Percentiles rank a stretch among this genome's conserved stretches.
phyloP scores from a whole-genome alignment of 2,113 vertebrate species.

The Zosterops borbonicus region DNA sequence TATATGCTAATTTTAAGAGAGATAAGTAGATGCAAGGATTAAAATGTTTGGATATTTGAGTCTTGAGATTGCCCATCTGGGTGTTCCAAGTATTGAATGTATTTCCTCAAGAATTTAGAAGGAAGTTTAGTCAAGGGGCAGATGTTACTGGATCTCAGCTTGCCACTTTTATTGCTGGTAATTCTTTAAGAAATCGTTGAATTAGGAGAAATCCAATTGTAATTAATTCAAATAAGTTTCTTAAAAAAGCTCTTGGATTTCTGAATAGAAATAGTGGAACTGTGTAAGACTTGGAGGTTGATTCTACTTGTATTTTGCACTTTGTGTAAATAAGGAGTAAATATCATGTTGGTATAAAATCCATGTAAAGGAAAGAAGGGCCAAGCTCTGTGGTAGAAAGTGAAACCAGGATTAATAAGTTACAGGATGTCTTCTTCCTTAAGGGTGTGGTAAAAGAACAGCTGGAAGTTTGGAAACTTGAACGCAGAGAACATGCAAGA shows the following conservation, averaged over 20 bases:
- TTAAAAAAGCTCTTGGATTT: background rate
- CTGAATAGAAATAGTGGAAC: background rate
- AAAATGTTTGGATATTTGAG: background rate
- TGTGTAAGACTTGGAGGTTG: background rate
- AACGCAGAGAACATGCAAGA: background rate
- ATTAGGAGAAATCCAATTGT: background rate
- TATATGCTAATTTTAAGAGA: background rate
- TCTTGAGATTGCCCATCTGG: background rate
- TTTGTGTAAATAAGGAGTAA: conserved; percentile 32
- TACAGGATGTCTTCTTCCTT: background rate
- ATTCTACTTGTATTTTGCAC: conserved; percentile 31
- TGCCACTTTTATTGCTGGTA: background rate
- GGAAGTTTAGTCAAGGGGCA: background rate
- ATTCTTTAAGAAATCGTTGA: background rate
- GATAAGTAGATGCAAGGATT: background rate
- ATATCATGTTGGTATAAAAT: background rate
- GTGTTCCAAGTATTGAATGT: background rate
- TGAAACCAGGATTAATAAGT: background rate
- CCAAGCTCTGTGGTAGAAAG: background rate
- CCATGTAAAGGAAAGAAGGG: background rate
- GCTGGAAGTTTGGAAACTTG: background rate
- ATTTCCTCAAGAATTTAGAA: background rate
- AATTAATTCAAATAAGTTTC: background rate
- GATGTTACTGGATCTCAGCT: background rate
- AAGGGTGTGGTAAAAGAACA: background rate